phyloP scores from a whole-genome alignment of 2,888 invertebrate species.

The Hydropsyche betteni region DNA sequence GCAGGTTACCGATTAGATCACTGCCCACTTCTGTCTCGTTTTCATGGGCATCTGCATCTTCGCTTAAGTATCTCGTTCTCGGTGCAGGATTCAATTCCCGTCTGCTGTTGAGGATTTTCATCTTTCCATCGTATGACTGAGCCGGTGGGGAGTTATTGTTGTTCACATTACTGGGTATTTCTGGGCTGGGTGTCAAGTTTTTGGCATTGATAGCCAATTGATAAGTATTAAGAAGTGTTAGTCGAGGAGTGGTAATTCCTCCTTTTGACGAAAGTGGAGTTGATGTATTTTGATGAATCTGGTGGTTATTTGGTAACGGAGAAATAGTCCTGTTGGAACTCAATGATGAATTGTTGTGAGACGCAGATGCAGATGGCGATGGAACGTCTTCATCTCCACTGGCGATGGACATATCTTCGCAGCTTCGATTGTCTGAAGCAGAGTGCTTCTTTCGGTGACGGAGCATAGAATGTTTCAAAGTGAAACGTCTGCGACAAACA shows the following conservation, averaged over 20 bases:
- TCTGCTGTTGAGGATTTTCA: slow-evolving; percentile 54
- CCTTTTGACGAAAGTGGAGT: slow-evolving; percentile 42
- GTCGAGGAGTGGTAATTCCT: not conserved
- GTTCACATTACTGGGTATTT: slow-evolving; percentile 65
- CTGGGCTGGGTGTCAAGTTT: slow-evolving; percentile 52
- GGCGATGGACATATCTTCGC: slow-evolving; percentile 62
- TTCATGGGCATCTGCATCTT: slow-evolving; percentile 62
- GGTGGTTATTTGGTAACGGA: slow-evolving; percentile 33
- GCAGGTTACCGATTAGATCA: slow-evolving; percentile 87
- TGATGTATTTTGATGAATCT: slow-evolving; percentile 36
- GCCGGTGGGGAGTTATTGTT: slow-evolving; percentile 68
- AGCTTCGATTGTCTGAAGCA: slow-evolving; percentile 56
- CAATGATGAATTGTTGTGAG: slow-evolving; percentile 1
- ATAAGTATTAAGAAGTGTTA: slow-evolving; percentile 46
- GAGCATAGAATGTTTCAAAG: slow-evolving; percentile 93
- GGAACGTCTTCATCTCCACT: slow-evolving; percentile 60
- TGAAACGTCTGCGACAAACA: slow-evolving; percentile 87
- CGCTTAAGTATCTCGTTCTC: slow-evolving; percentile 58
- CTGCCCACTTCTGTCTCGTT: slow-evolving; percentile 67
- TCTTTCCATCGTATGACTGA: slow-evolving; percentile 66
- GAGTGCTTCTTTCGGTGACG: slow-evolving; percentile 91
- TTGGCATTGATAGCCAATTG: slow-evolving; percentile 49
- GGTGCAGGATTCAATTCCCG: slow-evolving; percentile 11
- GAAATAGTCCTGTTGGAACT: slow-evolving; percentile 23
- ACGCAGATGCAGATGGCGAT: slow-evolving; percentile 28